Evolutionary conservation across 2,797 vertebrate species (phyloP).

Genomic region (Lithobates pipiens): DNA sequence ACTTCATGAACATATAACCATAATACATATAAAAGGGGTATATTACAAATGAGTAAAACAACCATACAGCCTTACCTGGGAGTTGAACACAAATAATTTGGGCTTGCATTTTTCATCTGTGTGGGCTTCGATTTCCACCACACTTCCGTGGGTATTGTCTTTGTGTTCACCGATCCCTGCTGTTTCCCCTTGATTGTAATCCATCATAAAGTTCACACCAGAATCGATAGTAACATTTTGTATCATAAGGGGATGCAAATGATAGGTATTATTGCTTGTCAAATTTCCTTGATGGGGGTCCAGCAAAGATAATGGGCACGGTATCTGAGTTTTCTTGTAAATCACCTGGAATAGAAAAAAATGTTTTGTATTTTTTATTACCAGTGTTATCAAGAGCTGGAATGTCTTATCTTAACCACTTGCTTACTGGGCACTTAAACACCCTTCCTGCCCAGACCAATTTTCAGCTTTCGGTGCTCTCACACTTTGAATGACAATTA

Average conservation of each 20-base stretch:
- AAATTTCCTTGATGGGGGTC: conserved; percentile 77
- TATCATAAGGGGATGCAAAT: conserved; percentile 71
- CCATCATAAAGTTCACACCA: conserved; percentile 82
- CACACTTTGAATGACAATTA: too few species aligned
- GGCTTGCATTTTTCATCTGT: conserved; percentile 86
- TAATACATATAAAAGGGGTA: neutral
- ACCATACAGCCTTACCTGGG: conserved; percentile 80
- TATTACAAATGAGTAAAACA: too few species aligned
- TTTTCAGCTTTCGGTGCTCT: too few species aligned
- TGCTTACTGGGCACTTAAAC: too few species aligned
- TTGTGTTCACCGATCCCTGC: conserved; percentile 67
- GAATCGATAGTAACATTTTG: conserved; percentile 74
- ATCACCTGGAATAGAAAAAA: conserved; percentile 80
- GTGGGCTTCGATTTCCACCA: conserved; percentile 79
- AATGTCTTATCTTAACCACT: too few species aligned
- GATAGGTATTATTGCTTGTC: conserved; percentile 79
- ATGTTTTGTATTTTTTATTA: neutral
- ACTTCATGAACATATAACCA: neutral
- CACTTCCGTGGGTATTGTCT: conserved; percentile 66
- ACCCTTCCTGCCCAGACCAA: too few species aligned
- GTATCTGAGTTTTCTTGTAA: conserved; percentile 93
- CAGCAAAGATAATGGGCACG: conserved; percentile 88
- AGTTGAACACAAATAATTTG: conserved; percentile 95
- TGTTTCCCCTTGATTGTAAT: conserved; percentile 78
- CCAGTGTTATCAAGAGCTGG: too few species aligned